A percentile compares a stretch with the other conserved stretches of the same genome.
Evolutionary conservation across 2,797 vertebrate species (phyloP).

Genomic region (Chelidonichthys spinosus): DNA sequence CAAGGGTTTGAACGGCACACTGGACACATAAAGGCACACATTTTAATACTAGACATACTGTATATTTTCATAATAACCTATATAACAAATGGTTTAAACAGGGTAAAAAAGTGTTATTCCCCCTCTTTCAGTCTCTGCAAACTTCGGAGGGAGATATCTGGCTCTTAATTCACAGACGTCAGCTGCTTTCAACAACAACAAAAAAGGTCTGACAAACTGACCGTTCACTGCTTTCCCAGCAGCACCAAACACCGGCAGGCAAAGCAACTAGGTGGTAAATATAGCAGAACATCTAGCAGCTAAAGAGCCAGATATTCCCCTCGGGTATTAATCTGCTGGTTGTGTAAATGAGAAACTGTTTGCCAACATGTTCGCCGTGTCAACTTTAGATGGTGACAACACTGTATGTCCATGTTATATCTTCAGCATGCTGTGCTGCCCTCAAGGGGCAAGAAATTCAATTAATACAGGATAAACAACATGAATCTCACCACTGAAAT

Average conservation of each 20-base stretch:
- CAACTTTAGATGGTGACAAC: background rate
- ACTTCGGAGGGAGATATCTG: background rate
- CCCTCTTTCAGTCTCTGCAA: too few relatives aligned
- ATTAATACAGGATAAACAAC: background rate
- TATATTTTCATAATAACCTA: background rate
- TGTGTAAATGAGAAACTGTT: background rate
- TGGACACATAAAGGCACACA: conserved; percentile 67
- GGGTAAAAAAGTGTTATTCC: background rate
- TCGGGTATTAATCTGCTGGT: background rate
- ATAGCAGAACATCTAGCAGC: background rate
- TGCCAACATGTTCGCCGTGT: background rate
- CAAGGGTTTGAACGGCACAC: conserved; percentile 89
- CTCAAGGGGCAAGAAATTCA: background rate
- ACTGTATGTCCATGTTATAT: background rate
- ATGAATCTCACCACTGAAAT: background rate
- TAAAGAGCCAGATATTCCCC: background rate
- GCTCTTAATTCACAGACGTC: background rate
- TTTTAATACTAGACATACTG: background rate
- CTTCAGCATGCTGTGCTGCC: background rate
- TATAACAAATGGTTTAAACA: background rate
- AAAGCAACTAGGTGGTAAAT: background rate
- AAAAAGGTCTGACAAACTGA: background rate
- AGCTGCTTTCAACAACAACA: background rate
- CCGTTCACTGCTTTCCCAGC: background rate
- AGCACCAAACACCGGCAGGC: background rate